Evolutionary conservation across 2,113 vertebrate genomes (phyloP), one percentile per base, ranked within the genome.

Genomic region (Protobothrops mucrosquamatus): DNA sequence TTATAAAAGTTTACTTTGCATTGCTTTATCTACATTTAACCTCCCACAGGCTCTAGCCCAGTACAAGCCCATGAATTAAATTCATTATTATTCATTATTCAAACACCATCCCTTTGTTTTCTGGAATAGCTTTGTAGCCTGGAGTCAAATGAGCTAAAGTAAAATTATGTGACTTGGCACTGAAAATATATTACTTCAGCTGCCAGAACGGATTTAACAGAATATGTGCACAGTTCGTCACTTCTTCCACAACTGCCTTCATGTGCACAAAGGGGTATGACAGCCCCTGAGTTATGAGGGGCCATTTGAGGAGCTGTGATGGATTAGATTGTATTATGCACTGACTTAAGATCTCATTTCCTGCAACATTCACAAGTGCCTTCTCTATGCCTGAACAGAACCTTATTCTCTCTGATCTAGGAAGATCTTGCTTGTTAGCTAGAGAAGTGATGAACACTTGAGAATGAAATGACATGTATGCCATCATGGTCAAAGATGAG

Each of bases 311-410:
- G 96, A 97, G 97, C 97, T 97, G 96, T 98, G 98, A 98, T 98
- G 98, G 97, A 98, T 98, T 97, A 98, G 98, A 98, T 97, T 98
- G 97, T 97, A 98, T 98, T 98, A 98, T 98, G 97, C 97, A 97
- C 97, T 97, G 97, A 98, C 98, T 98, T 98, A 97, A 98, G 98
- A 98, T 98, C 98, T 98, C 98, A 98, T 98, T 98, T 98, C 97
- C 98, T 98, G 98, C 97, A 97, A 97, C 97, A 97, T 97, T 98
- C 97, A 97, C 97, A 97, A 98, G 96, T 97, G 97, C 97, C 97
- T 96, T 97, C 97, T 97, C 96, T 95, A 97, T 91, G 91, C 94
- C 97, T 97, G 97, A 97, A 95, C 93, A 96, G 97, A 97, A 97
- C 95, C 95, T 95, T 93, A 93, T 90, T 95, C 51, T 93, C 94